Conservation (phyloP, 1,140 invertebrate species). For the Gryon sp. region DNA sequence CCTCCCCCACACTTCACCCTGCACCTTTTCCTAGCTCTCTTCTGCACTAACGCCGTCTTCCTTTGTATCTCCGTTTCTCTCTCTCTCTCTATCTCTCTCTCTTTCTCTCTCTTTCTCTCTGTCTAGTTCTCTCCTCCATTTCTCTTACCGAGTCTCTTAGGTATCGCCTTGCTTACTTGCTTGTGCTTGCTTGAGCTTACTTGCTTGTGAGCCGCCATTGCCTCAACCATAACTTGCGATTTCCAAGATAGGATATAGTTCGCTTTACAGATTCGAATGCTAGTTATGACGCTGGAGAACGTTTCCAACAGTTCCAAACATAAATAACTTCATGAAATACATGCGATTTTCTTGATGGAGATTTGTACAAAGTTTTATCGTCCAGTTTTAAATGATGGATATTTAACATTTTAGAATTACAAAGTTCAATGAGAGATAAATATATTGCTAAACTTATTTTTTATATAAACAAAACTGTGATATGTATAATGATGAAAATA, state of each 20-base stretch:
- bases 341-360: too few species aligned
- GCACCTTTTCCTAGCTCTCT: constrained; percentile 46
- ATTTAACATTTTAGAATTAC: too few species aligned
- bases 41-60: constrained; percentile 14
- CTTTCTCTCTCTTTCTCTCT: too few species aligned
- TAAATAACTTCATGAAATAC: constrained; percentile 13
- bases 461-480: too few species aligned
- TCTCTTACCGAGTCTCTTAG: constrained; percentile 25
- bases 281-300: constrained; percentile 35
- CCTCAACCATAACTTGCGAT: constrained; percentile 67
- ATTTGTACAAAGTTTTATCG: too few species aligned
- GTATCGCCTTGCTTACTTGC: constrained; percentile 38
- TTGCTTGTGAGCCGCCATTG: constrained; percentile 49
- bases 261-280: constrained; percentile 29
- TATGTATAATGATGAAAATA: too few species aligned
- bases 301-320: not conserved
- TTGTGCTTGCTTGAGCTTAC: constrained; percentile 33
- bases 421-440: too few species aligned
- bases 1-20: too few species aligned
- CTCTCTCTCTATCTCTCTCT: too few species aligned
- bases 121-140: constrained; percentile 44
- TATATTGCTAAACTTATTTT: too few species aligned
- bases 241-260: constrained; percentile 71
- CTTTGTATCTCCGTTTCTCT: too few species aligned
- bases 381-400: too few species aligned